phyloP scores from a whole-genome alignment of 2,888 invertebrate genomes.

The Gastracanthus pulcherrimus region DNA sequence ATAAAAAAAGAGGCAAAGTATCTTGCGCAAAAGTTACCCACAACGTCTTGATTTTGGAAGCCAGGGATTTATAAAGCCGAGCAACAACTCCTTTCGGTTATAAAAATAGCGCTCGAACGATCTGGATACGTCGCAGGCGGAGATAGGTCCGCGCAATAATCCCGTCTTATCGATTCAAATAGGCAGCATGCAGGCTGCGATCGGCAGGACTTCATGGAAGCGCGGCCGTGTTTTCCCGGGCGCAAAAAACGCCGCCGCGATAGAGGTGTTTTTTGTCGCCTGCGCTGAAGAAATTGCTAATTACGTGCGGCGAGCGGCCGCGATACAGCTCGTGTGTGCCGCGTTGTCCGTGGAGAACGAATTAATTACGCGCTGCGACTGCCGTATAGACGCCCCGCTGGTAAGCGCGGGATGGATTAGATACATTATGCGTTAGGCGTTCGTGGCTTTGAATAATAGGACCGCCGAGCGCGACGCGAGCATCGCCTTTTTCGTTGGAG shows the following conservation, averaged over 20 bases:
- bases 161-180: neutral
- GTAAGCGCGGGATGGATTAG: slow-evolving; percentile 19
- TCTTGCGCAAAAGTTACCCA: neutral
- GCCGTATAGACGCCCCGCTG: no score
- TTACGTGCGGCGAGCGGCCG: slow-evolving; percentile 29
- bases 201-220: slow-evolving; percentile 31
- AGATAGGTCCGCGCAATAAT: neutral
- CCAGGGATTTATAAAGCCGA: neutral
- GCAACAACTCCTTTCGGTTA: no score
- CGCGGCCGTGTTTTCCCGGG: slow-evolving; percentile 30
- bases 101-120: neutral
- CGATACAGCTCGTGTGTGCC: no score
- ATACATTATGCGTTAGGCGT: no score
- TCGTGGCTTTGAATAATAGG: neutral
- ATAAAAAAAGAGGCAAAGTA: neutral
- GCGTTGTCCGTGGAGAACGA: slow-evolving; percentile 38
- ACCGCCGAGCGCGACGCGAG: no score
- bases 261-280: slow-evolving; percentile 15
- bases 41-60: slow-evolving; percentile 4
- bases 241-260: slow-evolving; percentile 17
- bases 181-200: neutral
- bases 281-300: slow-evolving; percentile 40
- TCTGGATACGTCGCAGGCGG: neutral
- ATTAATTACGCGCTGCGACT: slow-evolving; percentile 30
- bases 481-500: neutral